phyloP scores from a whole-genome alignment of 2,113 vertebrate species.

The Halichoeres trimaculatus region DNA sequence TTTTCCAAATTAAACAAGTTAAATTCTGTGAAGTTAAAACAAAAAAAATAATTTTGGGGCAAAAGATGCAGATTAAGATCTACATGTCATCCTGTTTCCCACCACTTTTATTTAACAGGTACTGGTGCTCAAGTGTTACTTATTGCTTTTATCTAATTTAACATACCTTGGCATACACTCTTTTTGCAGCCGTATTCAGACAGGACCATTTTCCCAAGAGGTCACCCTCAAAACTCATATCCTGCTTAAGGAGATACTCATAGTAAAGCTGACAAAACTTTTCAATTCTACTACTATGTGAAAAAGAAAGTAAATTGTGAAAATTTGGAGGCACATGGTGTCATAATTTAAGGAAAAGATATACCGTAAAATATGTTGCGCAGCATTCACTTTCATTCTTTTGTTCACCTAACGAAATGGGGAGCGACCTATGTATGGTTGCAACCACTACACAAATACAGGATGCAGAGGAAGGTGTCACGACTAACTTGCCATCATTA shows the following conservation, averaged over 20 bases:
- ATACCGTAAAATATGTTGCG: too few relatives aligned
- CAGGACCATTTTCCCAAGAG: neutral
- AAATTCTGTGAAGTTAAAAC: neutral
- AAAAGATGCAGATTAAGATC: neutral
- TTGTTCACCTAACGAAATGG: too few relatives aligned
- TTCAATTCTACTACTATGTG: neutral
- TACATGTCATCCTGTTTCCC: slow-evolving; percentile 18
- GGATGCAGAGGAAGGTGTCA: too few relatives aligned
- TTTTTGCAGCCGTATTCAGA: neutral
- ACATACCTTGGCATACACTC: neutral
- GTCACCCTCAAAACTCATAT: neutral
- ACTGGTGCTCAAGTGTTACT: slow-evolving; percentile 15
- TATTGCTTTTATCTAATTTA: slow-evolving; percentile 62
- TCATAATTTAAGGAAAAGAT: too few relatives aligned
- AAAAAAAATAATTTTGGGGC: neutral
- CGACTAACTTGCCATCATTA: too few relatives aligned
- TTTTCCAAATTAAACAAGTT: neutral
- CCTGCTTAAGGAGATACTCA: neutral
- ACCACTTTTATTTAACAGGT: neutral
- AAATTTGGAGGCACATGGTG: neutral
- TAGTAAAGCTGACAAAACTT: neutral
- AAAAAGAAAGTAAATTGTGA: neutral
- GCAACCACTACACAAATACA: too few relatives aligned
- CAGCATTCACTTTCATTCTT: too few relatives aligned
- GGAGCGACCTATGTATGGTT: too few relatives aligned